phyloP scores from a whole-genome alignment of 1,140 invertebrate species.

The Sitodiplosis mosellana region DNA sequence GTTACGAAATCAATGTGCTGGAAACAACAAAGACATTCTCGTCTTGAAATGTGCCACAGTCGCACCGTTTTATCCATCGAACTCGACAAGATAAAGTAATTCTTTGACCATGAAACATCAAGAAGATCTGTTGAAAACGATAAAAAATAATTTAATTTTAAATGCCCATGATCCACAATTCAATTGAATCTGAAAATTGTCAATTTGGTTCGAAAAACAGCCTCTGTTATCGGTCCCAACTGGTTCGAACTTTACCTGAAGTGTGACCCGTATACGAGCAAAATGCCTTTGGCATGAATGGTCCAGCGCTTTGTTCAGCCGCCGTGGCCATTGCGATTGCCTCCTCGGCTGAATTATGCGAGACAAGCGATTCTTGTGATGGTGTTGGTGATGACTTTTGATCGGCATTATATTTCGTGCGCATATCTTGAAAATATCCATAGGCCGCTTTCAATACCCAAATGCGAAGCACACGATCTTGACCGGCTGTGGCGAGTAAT shows the following conservation, averaged over 20 bases:
- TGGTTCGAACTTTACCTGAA: conserved; percentile 29
- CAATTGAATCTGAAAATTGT: too few relatives aligned
- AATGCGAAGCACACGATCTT: conserved; percentile 80
- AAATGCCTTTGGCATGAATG: conserved; percentile 86
- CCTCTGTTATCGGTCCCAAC: too few relatives aligned
- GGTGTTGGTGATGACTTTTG: conserved; percentile 72
- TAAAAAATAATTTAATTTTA: background rate
- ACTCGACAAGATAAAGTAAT: conserved; percentile 92
- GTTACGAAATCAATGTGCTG: conserved; percentile 99
- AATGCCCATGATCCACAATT: too few relatives aligned
- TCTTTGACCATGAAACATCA: conserved; percentile 96
- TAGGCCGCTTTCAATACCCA: conserved; percentile 84
- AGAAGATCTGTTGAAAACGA: conserved; percentile 47
- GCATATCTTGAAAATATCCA: conserved; percentile 83
- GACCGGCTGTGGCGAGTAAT: conserved; percentile 85
- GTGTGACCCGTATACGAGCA: conserved; percentile 89
- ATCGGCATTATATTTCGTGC: conserved; percentile 81
- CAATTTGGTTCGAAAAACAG: too few relatives aligned
- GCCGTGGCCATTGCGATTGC: conserved; percentile 33
- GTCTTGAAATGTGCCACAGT: conserved; percentile 91
- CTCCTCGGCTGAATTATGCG: conserved; percentile 50
- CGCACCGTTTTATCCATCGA: conserved; percentile 98
- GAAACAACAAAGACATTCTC: conserved; percentile 96
- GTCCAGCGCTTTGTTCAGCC: conserved; percentile 35
- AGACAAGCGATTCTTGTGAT: conserved; percentile 70